Percentiles rank a stretch among this genome's conserved stretches.
Evolutionary conservation across 30 jellyfish, hydroid and myxozoan genomes (phyloP).

Genomic region (Chrysaora quinquecirrha): DNA sequence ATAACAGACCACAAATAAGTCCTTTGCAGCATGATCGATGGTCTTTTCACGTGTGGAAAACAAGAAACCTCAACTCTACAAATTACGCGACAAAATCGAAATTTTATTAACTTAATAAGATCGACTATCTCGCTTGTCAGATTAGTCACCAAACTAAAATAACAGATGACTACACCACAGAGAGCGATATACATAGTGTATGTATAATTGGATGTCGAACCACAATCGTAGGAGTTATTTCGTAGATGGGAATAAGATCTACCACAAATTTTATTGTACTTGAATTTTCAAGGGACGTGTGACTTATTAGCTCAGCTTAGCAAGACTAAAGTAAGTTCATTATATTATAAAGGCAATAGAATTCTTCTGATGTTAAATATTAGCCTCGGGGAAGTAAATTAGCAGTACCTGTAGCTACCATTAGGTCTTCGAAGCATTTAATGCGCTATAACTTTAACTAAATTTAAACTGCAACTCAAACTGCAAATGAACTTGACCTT

Average conservation of each 20-base stretch:
- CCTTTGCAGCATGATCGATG: neutral
- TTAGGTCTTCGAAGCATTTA: too few relatives aligned
- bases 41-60: neutral
- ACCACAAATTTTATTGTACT: constrained; percentile 12
- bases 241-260: constrained; percentile 41
- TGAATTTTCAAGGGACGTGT: constrained; percentile 44
- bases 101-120: constrained; percentile 57
- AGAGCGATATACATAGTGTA: neutral
- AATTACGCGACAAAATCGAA: constrained; percentile 16
- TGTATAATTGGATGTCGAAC: constrained; percentile 32
- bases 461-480: too few relatives aligned
- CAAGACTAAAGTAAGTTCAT: constrained; percentile 42
- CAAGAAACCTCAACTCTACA: too few relatives aligned
- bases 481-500: too few relatives aligned
- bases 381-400: too few relatives aligned
- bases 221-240: constrained; percentile 46
- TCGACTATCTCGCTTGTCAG: constrained; percentile 28
- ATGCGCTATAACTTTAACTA: too few relatives aligned
- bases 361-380: too few relatives aligned
- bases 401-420: too few relatives aligned
- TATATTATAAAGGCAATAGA: constrained; percentile 17
- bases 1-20: neutral
- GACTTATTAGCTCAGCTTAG: constrained; percentile 52
- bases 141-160: constrained; percentile 35
- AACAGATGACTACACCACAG: constrained; percentile 25